These are phyloP conservation scores for Tanypteryx hageni DNA, from an alignment of 2,888 invertebrate species.

Conservation along the genomic window DNA sequence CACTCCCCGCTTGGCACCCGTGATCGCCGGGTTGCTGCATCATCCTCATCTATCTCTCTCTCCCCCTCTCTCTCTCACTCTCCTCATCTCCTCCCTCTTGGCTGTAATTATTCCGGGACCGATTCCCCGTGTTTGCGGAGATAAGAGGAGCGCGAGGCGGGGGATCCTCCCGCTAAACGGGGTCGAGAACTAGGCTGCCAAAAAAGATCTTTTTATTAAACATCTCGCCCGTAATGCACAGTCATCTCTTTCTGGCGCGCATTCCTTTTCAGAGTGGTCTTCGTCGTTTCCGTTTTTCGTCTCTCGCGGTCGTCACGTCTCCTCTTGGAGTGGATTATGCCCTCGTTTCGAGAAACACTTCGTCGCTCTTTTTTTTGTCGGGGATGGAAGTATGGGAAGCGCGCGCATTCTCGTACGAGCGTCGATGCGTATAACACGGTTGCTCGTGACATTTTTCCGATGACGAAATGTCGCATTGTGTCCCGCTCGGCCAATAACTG, in stretches of 20 bases:
- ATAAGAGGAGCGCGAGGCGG: neutral
- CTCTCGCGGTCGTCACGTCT: neutral
- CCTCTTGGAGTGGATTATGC: neutral
- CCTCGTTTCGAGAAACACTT: neutral
- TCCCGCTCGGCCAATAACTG: neutral
- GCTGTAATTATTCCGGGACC: neutral
- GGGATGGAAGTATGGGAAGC: neutral
- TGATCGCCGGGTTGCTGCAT: slow-evolving; percentile 31
- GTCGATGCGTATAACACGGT: neutral
- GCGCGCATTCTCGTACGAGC: neutral
- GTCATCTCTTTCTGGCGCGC: neutral
- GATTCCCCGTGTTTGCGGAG: neutral
- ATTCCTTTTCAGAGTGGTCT: neutral
- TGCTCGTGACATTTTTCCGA: neutral
- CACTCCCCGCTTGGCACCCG: neutral
- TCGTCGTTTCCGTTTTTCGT: neutral
- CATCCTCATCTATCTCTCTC: neutral
- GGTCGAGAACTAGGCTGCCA: neutral
- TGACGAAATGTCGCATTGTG: neutral
- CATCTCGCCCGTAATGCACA: neutral
- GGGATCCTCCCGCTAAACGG: neutral
- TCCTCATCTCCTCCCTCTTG: neutral
- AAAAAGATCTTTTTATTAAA: neutral
- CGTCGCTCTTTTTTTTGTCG: neutral
- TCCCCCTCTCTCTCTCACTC: too few species aligned